A percentile compares a stretch with the other conserved stretches of the same genome.
phyloP scores from a whole-genome alignment of 2,888 invertebrate species.

The Apotomis betuletana region DNA sequence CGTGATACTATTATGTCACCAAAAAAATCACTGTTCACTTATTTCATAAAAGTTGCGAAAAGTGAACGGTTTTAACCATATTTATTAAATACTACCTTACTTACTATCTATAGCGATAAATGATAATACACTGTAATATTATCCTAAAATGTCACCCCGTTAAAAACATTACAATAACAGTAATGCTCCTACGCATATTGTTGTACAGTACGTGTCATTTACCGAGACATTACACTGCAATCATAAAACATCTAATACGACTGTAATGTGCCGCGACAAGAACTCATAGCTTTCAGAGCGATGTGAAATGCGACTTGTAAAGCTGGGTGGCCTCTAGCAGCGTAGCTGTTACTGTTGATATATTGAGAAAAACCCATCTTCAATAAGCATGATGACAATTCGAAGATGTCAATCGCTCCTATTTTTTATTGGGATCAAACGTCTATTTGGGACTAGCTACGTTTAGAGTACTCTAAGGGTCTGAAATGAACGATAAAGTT shows the following conservation, averaged over 20 bases:
- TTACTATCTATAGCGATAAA: background rate
- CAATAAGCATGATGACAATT: no score
- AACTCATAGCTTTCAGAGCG: constrained; percentile 56
- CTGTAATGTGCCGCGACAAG: constrained; percentile 59
- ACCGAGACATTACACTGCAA: constrained; percentile 54
- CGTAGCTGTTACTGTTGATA: background rate
- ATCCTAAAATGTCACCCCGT: background rate
- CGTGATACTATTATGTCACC: no score
- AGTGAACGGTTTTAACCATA: no score
- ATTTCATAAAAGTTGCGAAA: no score
- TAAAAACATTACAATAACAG: constrained; percentile 26
- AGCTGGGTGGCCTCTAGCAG: constrained; percentile 1
- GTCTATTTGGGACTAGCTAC: no score
- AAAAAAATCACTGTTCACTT: no score
- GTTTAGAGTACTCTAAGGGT: no score
- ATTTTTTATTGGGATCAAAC: no score
- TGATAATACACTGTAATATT: background rate
- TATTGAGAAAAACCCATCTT: no score
- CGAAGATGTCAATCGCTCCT: no score
- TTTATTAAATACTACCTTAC: no score
- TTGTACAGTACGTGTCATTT: constrained; percentile 48
- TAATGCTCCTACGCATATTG: constrained; percentile 16
- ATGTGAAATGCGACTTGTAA: constrained; percentile 54
- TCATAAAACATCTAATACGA: constrained; percentile 62
- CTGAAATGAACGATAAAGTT: no score